Conservation (phyloP, 2,888 invertebrate genomes). For the Teleogryllus oceanicus region DNA sequence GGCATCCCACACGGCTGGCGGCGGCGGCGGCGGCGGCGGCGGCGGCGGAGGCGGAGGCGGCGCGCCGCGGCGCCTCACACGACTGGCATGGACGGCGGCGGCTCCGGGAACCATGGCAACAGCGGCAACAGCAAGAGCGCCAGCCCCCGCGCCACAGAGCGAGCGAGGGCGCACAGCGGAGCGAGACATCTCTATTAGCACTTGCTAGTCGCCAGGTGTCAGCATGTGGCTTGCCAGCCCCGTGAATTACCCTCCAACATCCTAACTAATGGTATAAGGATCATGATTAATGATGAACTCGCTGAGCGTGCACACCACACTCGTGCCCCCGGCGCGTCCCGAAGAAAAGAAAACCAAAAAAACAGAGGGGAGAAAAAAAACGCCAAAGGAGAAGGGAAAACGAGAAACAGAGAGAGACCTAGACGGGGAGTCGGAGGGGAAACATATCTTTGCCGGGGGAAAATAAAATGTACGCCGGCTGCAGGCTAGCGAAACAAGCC, state of each 20-base stretch:
- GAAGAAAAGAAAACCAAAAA: constrained; percentile 25
- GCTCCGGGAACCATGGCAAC: neutral
- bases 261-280: constrained; percentile 34
- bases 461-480: neutral
- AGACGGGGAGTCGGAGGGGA: neutral
- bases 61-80: neutral
- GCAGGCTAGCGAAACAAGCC: neutral
- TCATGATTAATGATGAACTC: constrained; percentile 36
- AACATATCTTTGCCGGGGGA: neutral
- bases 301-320: constrained; percentile 20
- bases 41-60: neutral
- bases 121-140: neutral
- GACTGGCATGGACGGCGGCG: neutral
- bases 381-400: constrained; percentile 19
- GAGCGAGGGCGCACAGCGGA: constrained; percentile 25
- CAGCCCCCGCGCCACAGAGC: neutral
- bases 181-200: constrained; percentile 33
- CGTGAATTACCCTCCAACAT: constrained; percentile 27
- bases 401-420: neutral
- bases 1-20: neutral
- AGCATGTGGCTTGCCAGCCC: constrained; percentile 23
- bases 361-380: constrained; percentile 25
- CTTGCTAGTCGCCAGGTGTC: constrained; percentile 31
- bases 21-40: neutral
- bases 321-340: neutral